These are phyloP conservation scores for Sclerurus mexicanus DNA, from an alignment of 2,113 vertebrate species.

Conservation along the genomic window DNA sequence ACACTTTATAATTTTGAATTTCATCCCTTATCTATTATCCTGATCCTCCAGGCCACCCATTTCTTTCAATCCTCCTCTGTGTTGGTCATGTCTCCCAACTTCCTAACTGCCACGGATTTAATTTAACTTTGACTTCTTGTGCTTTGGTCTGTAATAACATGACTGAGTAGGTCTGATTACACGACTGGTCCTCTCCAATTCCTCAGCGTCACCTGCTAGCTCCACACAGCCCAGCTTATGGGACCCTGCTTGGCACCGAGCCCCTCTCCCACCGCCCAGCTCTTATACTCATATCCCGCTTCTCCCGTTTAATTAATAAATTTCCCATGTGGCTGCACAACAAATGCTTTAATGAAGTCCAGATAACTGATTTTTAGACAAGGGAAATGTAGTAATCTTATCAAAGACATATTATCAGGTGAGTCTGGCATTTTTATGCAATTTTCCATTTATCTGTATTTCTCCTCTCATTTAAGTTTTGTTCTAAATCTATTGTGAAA, in stretches of 20 bases:
- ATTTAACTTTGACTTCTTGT: conserved; percentile 65
- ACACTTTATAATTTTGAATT: not conserved
- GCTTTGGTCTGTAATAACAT: conserved; percentile 46
- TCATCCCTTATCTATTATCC: conserved; percentile 33
- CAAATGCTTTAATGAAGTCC: conserved; percentile 61
- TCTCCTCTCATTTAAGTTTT: conserved; percentile 4
- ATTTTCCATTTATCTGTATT: not conserved
- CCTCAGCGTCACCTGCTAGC: not conserved
- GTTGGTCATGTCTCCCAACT: not conserved
- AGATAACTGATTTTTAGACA: conserved; percentile 56
- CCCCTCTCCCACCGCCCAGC: not conserved
- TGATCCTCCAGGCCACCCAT: conserved; percentile 25
- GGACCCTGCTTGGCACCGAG: not conserved
- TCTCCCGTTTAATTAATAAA: conserved; percentile 61
- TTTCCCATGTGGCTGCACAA: conserved; percentile 55
- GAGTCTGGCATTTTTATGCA: not conserved
- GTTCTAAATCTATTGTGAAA: not conserved
- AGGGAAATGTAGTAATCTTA: conserved; percentile 56
- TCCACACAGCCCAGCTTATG: rapidly evolving
- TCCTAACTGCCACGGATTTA: conserved; percentile 1
- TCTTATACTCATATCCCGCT: conserved; percentile 32
- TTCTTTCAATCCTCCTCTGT: conserved; percentile 32
- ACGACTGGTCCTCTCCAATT: not conserved
- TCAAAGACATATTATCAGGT: conserved; percentile 32
- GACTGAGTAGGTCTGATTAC: conserved; percentile 50